Percentiles rank a stretch among this genome's conserved stretches.
These are phyloP conservation scores for Eptatretus atami DNA, from an alignment of 2,797 vertebrate species.

Conservation along the genomic window DNA sequence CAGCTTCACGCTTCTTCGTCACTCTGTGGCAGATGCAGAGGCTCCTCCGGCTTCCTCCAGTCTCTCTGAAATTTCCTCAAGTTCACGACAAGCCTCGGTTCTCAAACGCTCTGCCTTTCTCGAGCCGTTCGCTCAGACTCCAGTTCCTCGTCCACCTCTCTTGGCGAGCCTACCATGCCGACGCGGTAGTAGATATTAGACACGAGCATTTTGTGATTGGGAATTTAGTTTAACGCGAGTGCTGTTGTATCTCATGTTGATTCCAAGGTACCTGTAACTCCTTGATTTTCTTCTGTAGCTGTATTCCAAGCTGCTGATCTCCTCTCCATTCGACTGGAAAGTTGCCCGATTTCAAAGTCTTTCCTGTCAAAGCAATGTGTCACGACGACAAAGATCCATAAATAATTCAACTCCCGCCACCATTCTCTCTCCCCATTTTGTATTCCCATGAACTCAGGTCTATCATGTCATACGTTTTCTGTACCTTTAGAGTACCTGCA, in stretches of 20 bases:
- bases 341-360: constrained; percentile 36
- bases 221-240: no score
- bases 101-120: constrained; percentile 56
- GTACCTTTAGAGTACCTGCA: no score
- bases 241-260: not conserved
- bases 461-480: no score
- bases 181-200: no score
- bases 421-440: no score
- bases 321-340: constrained; percentile 42
- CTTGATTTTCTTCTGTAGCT: constrained; percentile 59
- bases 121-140: constrained; percentile 37
- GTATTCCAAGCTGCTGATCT: constrained; percentile 25
- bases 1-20: constrained; percentile 44
- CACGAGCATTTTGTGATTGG: no score
- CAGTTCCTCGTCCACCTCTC: constrained; percentile 70
- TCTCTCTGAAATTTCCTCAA: constrained; percentile 54
- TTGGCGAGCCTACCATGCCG: constrained; percentile 23
- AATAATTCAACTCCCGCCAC: no score
- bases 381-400: no score
- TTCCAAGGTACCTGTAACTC: constrained; percentile 32
- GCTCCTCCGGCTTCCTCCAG: constrained; percentile 53
- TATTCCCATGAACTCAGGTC: no score
- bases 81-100: constrained; percentile 34
- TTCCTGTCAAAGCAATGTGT: constrained; percentile 19
- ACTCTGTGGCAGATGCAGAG: constrained; percentile 41